A percentile compares a stretch with the other conserved stretches of the same genome.
Evolutionary conservation across 2,888 invertebrate genomes (phyloP).

Genomic region (Thecophora atra): DNA sequence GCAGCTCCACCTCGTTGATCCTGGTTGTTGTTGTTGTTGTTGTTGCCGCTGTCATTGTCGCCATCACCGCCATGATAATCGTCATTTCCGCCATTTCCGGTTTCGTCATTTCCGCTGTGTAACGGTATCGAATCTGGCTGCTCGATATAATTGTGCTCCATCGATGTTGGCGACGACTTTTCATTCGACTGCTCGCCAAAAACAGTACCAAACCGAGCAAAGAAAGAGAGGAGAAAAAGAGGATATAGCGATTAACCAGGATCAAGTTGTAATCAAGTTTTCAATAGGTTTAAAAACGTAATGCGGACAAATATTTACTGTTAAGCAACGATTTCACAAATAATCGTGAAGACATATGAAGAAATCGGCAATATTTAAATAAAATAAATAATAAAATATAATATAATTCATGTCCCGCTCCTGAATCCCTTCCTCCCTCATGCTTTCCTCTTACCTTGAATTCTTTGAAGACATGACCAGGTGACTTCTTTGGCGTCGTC

Average conservation of each 20-base stretch:
- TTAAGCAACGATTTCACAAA: too few relatives aligned
- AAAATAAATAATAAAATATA: too few relatives aligned
- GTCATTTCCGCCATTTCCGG: slow-evolving; percentile 65
- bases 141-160: slow-evolving; percentile 66
- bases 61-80: slow-evolving; percentile 60
- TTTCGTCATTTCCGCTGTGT: slow-evolving; percentile 65
- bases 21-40: slow-evolving; percentile 42
- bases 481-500: slow-evolving; percentile 55
- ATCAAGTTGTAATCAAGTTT: not conserved
- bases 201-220: not conserved
- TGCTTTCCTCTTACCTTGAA: slow-evolving; percentile 31
- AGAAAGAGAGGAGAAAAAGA: not conserved
- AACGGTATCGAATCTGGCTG: slow-evolving; percentile 64
- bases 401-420: too few relatives aligned
- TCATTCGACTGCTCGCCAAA: slow-evolving; percentile 53
- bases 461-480: slow-evolving; percentile 54
- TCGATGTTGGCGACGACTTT: slow-evolving; percentile 62
- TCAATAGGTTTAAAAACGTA: not conserved
- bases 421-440: not conserved
- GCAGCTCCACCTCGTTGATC: not conserved
- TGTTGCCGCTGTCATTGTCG: slow-evolving; percentile 42
- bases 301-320: too few relatives aligned
- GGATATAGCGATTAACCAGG: not conserved
- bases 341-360: too few relatives aligned
- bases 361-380: too few relatives aligned